phyloP scores from a whole-genome alignment of 2,797 vertebrate species.

The Crossoptilon crossoptilon region DNA sequence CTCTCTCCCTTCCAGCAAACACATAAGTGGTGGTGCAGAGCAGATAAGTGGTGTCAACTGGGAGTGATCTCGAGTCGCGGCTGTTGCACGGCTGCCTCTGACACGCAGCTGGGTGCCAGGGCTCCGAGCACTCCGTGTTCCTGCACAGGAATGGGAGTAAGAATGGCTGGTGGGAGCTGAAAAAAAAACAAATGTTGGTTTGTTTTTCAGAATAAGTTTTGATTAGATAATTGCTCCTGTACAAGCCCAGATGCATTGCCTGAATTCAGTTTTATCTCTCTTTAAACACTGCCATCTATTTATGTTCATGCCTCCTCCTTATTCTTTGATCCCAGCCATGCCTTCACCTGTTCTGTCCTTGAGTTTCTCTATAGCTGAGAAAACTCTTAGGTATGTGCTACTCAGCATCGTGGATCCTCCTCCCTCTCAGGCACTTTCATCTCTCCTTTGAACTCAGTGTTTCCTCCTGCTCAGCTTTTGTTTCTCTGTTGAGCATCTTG shows the following conservation, averaged over 20 bases:
- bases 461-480: background rate
- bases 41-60: background rate
- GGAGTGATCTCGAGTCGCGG: background rate
- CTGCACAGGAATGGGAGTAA: background rate
- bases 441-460: background rate
- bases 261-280: background rate
- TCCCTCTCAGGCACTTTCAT: background rate
- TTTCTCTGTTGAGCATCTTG: background rate
- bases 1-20: background rate
- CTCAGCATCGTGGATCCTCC: background rate
- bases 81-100: background rate
- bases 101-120: background rate
- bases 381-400: background rate
- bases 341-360: background rate
- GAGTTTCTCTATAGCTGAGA: background rate
- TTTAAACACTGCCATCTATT: background rate
- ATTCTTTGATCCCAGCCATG: background rate
- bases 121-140: background rate
- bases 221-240: constrained; percentile 10
- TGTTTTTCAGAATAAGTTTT: constrained; percentile 35
- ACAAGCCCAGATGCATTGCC: background rate
- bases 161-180: background rate
- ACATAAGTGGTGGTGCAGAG: background rate
- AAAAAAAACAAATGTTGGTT: background rate
- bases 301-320: background rate